Base-by-base conservation (phyloP, 2,113 vertebrate genomes). In the Coreoperca whiteheadi region DNA sequence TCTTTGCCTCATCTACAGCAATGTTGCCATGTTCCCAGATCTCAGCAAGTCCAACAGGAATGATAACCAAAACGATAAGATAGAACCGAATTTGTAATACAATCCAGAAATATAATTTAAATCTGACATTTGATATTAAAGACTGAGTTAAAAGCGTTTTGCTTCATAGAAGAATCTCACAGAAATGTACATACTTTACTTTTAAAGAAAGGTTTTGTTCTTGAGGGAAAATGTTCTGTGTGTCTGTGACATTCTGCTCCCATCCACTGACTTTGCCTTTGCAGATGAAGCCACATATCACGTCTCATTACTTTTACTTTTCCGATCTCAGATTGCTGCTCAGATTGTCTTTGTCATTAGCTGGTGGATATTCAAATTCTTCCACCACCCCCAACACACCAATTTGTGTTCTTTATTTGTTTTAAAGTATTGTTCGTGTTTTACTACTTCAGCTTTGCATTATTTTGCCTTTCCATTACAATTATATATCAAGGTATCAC, bases 321-420 rank as follows among this genome's bases (percentile, higher is more conserved):
- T 76, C 51, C 76, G 59, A 80, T 80, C 77, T 64, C 63, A 14
- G 32, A 63, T 39, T 59, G 41, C 61, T 25, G 16, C 37, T 77
- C 23, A 37, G 57, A 74, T 74, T 37, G n/a, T 79, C 64, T 74
- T 43, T 59, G 60, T 78, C 68, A 69, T 54, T 8, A 12, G 68
- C 61, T 74, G 53, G 34, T 78, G 79, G 79, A 61, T 37, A 37
- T 66, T 51, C n/a, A 39, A n/a, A 23, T n/a, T 60, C 39, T 41
- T 6, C 37, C 34, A 4, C 69, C 21, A 10, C 3, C 50, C 21
- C 3, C 8, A 2, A 9, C 37, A 23, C 16, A 28, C 20, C 21
- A 18, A 28, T 32, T 15, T 32, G 0, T 43, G 5, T 20, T 57
- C 25, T 43, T 50, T 9, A 37, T 54, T 7, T 2, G 23, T 18